A percentile compares a stretch with the other conserved stretches of the same genome.
These are phyloP conservation scores for Eufriesea mexicana DNA, from an alignment of 1,140 invertebrate genomes.

Conservation along the genomic window DNA sequence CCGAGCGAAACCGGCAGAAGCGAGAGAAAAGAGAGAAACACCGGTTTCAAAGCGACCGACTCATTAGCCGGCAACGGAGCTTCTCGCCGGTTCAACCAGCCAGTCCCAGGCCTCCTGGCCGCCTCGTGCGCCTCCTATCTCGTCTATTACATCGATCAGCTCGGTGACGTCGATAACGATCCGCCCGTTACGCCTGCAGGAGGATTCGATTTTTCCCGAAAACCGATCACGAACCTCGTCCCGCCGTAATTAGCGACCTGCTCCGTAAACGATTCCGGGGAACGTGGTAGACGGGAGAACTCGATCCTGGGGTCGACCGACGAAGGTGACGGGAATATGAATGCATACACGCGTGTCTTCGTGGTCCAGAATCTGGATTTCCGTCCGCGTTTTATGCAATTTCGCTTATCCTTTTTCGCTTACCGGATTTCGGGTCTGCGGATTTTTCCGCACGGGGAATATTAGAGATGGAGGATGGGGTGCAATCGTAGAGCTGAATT, in stretches of 20 bases:
- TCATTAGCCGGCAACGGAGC: slow-evolving; percentile 64
- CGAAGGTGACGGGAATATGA: neutral
- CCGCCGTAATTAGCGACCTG: neutral
- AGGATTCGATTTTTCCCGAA: slow-evolving; percentile 27
- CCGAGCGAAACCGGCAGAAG: slow-evolving; percentile 31
- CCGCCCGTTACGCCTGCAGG: too few relatives aligned
- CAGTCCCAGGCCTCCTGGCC: slow-evolving; percentile 2
- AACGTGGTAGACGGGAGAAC: neutral
- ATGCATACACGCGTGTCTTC: too few relatives aligned
- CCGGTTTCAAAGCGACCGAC: slow-evolving; percentile 69
- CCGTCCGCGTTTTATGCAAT: too few relatives aligned
- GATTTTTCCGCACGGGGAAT: too few relatives aligned
- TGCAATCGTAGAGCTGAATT: too few relatives aligned
- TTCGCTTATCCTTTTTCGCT: too few relatives aligned
- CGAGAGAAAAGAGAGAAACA: slow-evolving; percentile 63
- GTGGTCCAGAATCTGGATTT: too few relatives aligned
- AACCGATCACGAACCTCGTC: slow-evolving; percentile 21
- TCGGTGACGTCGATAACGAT: neutral
- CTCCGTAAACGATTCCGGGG: neutral
- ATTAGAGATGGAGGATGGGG: too few relatives aligned
- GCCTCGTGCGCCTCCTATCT: neutral
- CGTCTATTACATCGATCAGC: slow-evolving; percentile 45
- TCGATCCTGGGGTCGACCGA: neutral
- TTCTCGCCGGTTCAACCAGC: slow-evolving; percentile 36
- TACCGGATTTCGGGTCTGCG: too few relatives aligned